phyloP scores from a whole-genome alignment of 2,113 vertebrate species.

The Leucopsar rothschildi region DNA sequence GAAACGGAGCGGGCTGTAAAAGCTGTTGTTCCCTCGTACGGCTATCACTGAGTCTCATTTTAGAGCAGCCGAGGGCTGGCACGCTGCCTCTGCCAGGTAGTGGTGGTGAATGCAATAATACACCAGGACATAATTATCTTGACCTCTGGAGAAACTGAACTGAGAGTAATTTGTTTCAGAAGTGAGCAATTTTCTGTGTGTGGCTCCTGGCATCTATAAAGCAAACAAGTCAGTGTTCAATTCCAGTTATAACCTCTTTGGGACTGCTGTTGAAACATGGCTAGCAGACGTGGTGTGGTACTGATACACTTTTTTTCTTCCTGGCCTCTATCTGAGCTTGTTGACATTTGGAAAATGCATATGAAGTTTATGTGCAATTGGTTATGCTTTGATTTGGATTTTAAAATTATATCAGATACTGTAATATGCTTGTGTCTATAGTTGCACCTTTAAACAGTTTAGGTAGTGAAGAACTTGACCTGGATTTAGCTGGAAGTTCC shows the following conservation, averaged over 20 bases:
- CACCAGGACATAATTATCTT: neutral
- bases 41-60: neutral
- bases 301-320: neutral
- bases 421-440: neutral
- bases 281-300: neutral
- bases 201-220: constrained; percentile 27
- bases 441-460: neutral
- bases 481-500: neutral
- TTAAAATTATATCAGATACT: neutral
- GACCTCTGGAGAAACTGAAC: neutral
- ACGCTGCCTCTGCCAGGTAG: neutral
- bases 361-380: neutral
- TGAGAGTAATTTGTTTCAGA: constrained; percentile 20
- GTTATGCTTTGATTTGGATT: neutral
- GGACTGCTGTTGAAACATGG: neutral
- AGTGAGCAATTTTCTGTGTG: constrained; percentile 1
- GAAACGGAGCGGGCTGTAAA: neutral
- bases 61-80: neutral
- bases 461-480: neutral
- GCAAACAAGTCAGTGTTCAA: constrained; percentile 12
- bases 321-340: neutral
- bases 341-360: neutral
- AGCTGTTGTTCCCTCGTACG: accelerated
- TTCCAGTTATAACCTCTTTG: neutral
- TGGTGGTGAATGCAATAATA: neutral